phyloP scores from a whole-genome alignment of 2,113 vertebrate species.

The Catharus fuscescens region DNA sequence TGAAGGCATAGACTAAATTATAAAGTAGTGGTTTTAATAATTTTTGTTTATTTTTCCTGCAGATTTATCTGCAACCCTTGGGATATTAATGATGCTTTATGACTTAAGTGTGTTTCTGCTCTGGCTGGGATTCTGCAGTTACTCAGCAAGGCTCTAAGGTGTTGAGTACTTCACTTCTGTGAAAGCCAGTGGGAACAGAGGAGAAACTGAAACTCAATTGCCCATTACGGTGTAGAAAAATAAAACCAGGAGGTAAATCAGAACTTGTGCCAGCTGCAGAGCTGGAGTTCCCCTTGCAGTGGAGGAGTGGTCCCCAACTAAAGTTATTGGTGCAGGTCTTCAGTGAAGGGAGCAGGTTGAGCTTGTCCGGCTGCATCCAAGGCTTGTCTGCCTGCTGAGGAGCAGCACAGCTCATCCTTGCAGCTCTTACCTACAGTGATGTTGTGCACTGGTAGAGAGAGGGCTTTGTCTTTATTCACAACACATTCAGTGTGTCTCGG shows the following conservation, averaged over 20 bases:
- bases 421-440: constrained; percentile 63
- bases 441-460: constrained; percentile 53
- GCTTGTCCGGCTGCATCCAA: background rate
- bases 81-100: background rate
- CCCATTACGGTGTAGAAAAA: background rate
- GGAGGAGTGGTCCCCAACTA: background rate
- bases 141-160: background rate
- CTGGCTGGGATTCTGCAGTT: background rate
- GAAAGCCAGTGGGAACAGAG: background rate
- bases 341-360: background rate
- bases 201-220: background rate
- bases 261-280: background rate
- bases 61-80: background rate
- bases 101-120: background rate
- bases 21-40: background rate
- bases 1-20: background rate
- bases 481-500: constrained; percentile 76
- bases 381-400: constrained; percentile 39
- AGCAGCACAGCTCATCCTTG: constrained; percentile 62
- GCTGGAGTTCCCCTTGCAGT: background rate
- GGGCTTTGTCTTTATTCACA: constrained; percentile 80
- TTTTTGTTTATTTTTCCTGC: background rate
- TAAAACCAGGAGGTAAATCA: background rate
- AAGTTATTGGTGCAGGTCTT: constrained; percentile 10
- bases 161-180: background rate